A percentile compares a stretch with the other conserved stretches of the same genome.
These are phyloP conservation scores for Channa argus DNA, from an alignment of 2,113 vertebrate genomes.

Conservation along the genomic window DNA sequence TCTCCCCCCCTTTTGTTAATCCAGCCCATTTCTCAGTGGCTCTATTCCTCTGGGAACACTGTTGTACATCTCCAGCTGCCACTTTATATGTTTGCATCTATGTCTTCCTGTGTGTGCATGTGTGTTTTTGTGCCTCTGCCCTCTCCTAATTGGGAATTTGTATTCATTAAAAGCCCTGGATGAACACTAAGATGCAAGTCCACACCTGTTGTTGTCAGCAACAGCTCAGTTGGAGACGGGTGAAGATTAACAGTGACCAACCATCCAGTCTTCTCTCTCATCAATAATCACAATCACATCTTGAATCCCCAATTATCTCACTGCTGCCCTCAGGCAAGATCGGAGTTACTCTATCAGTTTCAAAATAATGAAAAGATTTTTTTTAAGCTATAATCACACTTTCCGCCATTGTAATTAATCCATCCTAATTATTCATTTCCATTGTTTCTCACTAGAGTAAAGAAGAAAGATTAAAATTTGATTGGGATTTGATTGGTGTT, in stretches of 20 bases:
- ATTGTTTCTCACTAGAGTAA: constrained; percentile 47
- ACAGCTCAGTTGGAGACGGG: constrained; percentile 22
- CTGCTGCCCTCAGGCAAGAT: constrained; percentile 38
- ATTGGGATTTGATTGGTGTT: too few relatives aligned
- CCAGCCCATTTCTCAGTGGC: constrained; percentile 1
- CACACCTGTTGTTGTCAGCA: constrained; percentile 69
- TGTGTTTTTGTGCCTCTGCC: not conserved
- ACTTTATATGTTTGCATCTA: constrained; percentile 24
- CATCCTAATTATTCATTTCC: constrained; percentile 45
- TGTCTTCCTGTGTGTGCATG: constrained; percentile 24
- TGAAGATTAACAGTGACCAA: constrained; percentile 54
- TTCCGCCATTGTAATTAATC: constrained; percentile 19
- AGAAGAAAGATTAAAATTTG: constrained; percentile 43
- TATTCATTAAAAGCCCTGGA: constrained; percentile 60
- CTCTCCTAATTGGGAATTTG: constrained; percentile 62
- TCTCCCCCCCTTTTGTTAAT: constrained; percentile 19
- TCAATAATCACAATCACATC: constrained; percentile 63
- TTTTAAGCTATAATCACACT: constrained; percentile 25
- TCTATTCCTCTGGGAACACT: constrained; percentile 1
- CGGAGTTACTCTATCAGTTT: constrained; percentile 19
- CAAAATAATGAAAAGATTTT: constrained; percentile 41
- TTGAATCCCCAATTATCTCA: constrained; percentile 72
- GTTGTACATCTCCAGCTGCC: constrained; percentile 24
- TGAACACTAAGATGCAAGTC: constrained; percentile 44
- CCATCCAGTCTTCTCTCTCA: constrained; percentile 37